Conservation (phyloP, 2,888 invertebrate species). For the Tridacna gigas region DNA sequence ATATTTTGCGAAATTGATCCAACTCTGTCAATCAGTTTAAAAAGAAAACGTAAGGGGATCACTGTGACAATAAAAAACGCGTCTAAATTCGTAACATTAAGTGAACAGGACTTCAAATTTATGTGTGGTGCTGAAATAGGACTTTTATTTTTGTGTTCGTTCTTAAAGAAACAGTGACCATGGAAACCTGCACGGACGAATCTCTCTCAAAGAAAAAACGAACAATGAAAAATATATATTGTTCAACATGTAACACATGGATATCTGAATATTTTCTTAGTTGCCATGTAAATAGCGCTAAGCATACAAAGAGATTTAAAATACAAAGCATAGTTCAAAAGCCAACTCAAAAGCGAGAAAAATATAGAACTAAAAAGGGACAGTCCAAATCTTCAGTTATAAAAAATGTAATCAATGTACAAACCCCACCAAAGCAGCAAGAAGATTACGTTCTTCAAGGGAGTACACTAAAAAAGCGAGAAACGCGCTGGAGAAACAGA, state of each 20-base stretch:
- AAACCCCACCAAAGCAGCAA: not conserved
- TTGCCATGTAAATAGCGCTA: constrained; percentile 11
- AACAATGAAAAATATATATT: constrained; percentile 11
- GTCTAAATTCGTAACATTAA: constrained; percentile 21
- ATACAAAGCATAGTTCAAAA: constrained; percentile 7
- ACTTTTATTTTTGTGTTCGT: constrained; percentile 10
- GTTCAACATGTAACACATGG: constrained; percentile 11
- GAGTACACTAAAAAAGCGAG: constrained; percentile 12
- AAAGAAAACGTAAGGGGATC: constrained; percentile 1
- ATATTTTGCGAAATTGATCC: not conserved
- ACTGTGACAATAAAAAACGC: constrained; percentile 19
- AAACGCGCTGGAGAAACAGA: not conserved
- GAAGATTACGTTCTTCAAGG: constrained; percentile 14
- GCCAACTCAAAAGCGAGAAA: not conserved
- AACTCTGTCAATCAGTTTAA: constrained; percentile 10
- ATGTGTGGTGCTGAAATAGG: constrained; percentile 10
- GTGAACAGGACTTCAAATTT: not conserved
- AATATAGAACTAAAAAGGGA: not conserved
- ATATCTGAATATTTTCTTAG: constrained; percentile 17
- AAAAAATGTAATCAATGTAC: constrained; percentile 5
- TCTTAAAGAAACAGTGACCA: constrained; percentile 12
- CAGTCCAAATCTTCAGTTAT: not conserved
- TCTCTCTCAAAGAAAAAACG: constrained; percentile 12
- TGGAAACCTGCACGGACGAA: not conserved
- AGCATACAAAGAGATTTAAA: not conserved